These are phyloP conservation scores for Epirrita christyi DNA, from an alignment of 2,888 invertebrate genomes.

Conservation along the genomic window DNA sequence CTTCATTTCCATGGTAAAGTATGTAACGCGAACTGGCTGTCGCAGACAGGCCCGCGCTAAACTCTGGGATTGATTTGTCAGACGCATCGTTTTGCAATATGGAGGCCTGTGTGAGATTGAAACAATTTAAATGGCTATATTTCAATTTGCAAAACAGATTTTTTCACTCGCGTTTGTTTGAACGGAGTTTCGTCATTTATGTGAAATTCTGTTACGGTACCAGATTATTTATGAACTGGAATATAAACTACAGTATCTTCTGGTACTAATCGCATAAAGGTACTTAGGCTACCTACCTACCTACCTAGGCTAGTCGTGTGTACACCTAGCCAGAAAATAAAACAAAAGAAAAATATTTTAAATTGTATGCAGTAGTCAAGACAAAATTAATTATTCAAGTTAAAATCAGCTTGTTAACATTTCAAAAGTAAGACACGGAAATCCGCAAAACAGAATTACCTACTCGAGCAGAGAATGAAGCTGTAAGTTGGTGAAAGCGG, in stretches of 20 bases:
- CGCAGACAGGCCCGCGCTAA: constrained; percentile 51
- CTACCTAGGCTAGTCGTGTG: too few relatives aligned
- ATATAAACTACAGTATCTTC: neutral
- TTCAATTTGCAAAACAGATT: constrained; percentile 33
- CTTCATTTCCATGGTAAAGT: constrained; percentile 16
- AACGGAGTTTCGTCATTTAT: constrained; percentile 27
- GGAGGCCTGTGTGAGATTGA: constrained; percentile 37
- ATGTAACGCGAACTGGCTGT: constrained; percentile 53
- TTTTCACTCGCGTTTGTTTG: constrained; percentile 26
- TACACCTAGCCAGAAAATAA: too few relatives aligned
- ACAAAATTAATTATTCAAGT: constrained; percentile 3
- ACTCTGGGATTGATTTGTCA: constrained; percentile 65
- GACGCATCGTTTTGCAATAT: constrained; percentile 54
- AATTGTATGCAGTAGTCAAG: neutral
- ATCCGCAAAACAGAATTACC: constrained; percentile 21
- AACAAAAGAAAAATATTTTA: neutral
- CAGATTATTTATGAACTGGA: constrained; percentile 7
- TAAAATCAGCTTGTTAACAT: constrained; percentile 14
- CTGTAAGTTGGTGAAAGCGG: constrained; percentile 30
- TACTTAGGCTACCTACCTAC: too few relatives aligned
- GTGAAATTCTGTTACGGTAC: constrained; percentile 16
- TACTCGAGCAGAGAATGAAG: constrained; percentile 20
- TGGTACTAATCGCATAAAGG: neutral
- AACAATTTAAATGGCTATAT: constrained; percentile 37
- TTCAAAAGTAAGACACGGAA: constrained; percentile 15